Conservation (phyloP, 2,113 vertebrate species). For the Gavialis gangeticus region DNA sequence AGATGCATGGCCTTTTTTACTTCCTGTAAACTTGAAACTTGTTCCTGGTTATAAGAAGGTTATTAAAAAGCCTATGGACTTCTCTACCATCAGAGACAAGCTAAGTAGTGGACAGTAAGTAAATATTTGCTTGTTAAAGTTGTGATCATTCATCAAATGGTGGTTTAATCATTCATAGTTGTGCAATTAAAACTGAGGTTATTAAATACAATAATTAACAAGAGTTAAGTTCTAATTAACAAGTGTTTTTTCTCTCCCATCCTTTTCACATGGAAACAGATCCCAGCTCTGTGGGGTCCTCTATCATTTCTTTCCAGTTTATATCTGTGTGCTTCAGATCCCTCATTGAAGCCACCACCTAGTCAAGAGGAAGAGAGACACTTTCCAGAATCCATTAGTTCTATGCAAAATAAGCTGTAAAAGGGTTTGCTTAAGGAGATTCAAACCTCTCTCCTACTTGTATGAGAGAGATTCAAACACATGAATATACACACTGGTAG, state of each 20-base stretch:
- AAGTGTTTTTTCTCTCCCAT: too few species aligned
- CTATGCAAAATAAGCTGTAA: background rate
- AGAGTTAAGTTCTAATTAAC: background rate
- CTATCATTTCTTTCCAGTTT: background rate
- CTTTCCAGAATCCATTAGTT: background rate
- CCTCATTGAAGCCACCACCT: background rate
- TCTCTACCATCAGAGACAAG: conserved; percentile 98
- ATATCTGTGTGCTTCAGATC: background rate
- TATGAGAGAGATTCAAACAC: background rate
- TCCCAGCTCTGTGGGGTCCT: too few species aligned
- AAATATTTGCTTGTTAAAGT: conserved; percentile 17
- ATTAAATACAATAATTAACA: background rate
- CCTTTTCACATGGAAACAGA: background rate
- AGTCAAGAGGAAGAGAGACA: accelerated
- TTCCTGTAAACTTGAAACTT: conserved; percentile 97
- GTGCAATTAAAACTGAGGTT: background rate
- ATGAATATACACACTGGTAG: background rate
- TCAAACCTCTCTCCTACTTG: background rate
- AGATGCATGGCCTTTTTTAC: conserved; percentile 98
- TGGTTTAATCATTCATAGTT: background rate
- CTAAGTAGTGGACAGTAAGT: conserved; percentile 93
- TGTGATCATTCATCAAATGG: background rate
- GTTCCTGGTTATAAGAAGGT: conserved; percentile 98
- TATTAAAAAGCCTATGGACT: conserved; percentile 99
- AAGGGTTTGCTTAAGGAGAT: background rate